These are phyloP conservation scores for Crioceris asparagi DNA, from an alignment of 2,888 invertebrate genomes.

Conservation along the genomic window DNA sequence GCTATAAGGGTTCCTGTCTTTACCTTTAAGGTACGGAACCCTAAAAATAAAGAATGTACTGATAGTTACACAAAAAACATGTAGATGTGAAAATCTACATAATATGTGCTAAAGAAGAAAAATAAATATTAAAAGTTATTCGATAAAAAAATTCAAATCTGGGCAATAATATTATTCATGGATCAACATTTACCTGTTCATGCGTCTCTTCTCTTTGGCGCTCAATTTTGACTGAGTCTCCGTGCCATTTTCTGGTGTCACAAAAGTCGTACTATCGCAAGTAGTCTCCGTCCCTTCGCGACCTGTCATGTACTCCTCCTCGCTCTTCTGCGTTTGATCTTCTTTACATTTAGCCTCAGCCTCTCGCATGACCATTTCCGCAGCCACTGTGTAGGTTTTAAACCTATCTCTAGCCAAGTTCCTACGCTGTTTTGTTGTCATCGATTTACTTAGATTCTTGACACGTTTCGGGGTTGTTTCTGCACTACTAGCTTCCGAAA, in stretches of 20 bases:
- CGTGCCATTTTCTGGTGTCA: slow-evolving; percentile 10
- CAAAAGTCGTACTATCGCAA: no score
- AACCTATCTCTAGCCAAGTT: slow-evolving; percentile 67
- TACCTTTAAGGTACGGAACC: no score
- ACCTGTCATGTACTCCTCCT: no score
- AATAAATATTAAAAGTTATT: no score
- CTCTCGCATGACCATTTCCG: slow-evolving; percentile 43
- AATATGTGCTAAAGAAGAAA: no score
- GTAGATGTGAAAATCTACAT: no score
- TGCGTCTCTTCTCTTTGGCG: slow-evolving; percentile 54
- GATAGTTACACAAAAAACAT: no score
- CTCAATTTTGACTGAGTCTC: slow-evolving; percentile 37
- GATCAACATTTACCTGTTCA: slow-evolving; percentile 50
- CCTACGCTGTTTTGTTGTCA: slow-evolving; percentile 71
- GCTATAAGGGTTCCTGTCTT: no score
- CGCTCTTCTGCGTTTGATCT: slow-evolving; percentile 8
- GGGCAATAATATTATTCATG: no score
- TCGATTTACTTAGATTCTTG: slow-evolving; percentile 36
- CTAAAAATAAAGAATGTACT: no score
- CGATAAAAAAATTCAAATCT: no score
- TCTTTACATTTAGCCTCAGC: slow-evolving; percentile 27
- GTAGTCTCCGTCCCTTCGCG: no score
- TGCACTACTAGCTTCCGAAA: slow-evolving; percentile 60
- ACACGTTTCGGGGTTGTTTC: slow-evolving; percentile 65
- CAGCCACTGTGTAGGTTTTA: slow-evolving; percentile 72